Conservation (phyloP, 2,113 vertebrate species). For the Acrocephalus kingi region DNA sequence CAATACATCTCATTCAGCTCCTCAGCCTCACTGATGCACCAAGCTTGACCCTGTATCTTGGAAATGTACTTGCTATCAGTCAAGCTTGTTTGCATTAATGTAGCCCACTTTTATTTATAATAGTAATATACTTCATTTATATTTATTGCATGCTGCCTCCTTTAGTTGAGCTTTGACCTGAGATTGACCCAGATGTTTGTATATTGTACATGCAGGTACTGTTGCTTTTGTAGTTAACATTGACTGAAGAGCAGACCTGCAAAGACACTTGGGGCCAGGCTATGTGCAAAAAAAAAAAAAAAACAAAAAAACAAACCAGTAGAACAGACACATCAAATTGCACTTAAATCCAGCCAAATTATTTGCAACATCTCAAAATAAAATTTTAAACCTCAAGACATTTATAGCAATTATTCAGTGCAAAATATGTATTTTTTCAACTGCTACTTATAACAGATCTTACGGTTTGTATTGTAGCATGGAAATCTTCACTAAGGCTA, state of each 20-base stretch:
- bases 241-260: not conserved
- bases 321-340: slow-evolving; percentile 5
- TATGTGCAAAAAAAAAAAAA: not conserved
- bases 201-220: not conserved
- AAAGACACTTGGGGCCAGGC: not conserved
- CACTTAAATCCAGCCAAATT: slow-evolving; percentile 19
- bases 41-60: slow-evolving; percentile 27
- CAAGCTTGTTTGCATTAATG: slow-evolving; percentile 16
- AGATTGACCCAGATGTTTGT: slow-evolving; percentile 18
- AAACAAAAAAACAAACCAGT: too few species aligned
- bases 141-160: not conserved
- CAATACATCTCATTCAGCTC: not conserved
- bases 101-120: slow-evolving; percentile 7
- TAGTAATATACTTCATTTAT: slow-evolving; percentile 20
- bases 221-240: not conserved
- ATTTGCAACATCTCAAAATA: slow-evolving; percentile 18
- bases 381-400: slow-evolving; percentile 25
- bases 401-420: slow-evolving; percentile 44
- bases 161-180: slow-evolving; percentile 23
- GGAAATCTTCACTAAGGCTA: slow-evolving; percentile 20
- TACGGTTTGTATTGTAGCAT: not conserved
- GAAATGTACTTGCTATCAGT: slow-evolving; percentile 20
- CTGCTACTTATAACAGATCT: not conserved
- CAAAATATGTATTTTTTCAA: slow-evolving; percentile 4
- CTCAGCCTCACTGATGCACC: not conserved